Base-by-base conservation (phyloP, 2,888 invertebrate genomes). In the Brachyopa scutellaris region DNA sequence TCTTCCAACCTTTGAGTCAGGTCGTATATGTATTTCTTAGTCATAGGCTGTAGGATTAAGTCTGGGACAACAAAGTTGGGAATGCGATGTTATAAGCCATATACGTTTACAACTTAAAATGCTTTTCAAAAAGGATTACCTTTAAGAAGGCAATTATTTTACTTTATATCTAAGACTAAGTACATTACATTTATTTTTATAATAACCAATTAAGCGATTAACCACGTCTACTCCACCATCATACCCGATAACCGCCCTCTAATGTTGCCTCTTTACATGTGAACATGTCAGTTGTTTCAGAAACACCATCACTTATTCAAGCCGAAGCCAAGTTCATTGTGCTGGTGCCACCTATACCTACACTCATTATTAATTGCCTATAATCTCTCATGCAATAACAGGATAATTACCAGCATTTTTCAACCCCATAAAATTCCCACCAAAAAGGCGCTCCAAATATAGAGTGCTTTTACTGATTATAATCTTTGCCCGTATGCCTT, bases 351-450 rank as follows among this genome's bases (percentile, higher is more conserved):
- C 13, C 11, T 19, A n/a, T n/a, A n/a, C n/a, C n/a, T n/a, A n/a
- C n/a, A n/a, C n/a, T n/a, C 36, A 33, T 33, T 21, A 57, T 38
- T 57, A 57, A 57, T 57, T 15, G 23, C 11, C 15, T n/a, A 42
- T 42, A 42, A 40, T 40, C 38, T 17, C 29, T 40, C 26, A 57
- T 17, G 29, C 26, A 17, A 29, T 40, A 57, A 57, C 26, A 29
- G 40, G 17, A 59, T 59, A 59, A 59, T 42, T 59, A 59, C 29
- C 59, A 21, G 36, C 23, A 55, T 38, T 38, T 21, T 45, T 11
- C n/a, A n/a, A 21, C 21, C 11, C 9, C 21, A 33, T 31, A 31
- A 47, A 59, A 26, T 36, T 55, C 36, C 19, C 19, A 17, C 2
- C 11, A 8, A 21, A 21, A 1, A 11, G 8, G 8, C 1, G 8